Evolutionary conservation across 2,113 vertebrate species (phyloP), one percentile per base, ranked within the genome.

Genomic region (Pelodiscus sinensis): DNA sequence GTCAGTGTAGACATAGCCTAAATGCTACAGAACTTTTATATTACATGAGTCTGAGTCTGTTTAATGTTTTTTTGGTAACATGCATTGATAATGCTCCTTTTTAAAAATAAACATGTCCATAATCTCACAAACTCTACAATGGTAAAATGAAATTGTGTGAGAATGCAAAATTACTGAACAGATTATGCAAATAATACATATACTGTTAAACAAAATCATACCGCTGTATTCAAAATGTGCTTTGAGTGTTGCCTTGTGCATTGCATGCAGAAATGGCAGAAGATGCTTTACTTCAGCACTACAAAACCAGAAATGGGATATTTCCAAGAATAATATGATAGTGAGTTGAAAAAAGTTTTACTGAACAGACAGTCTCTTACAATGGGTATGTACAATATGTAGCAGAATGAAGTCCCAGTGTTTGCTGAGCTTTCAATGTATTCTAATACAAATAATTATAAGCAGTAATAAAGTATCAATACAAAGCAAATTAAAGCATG

Each of bases 341-440:
- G 24, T 15, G 82, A 19, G 35, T 52, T 94, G 77, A 91, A 94
- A 94, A 94, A 35, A 22, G 3, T 86, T 84, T 52, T 54, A 24
- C 31, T 56, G 60, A 81, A 84, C 81, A 52, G 90, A 58, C 5
- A 18, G 16, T n/a, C 31, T 56, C 16, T 88, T 94, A 77, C 38
- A 8, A 57, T 86, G 92, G 89, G 60, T 85, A 83, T 75, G 73
- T 25, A n/a, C 16, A n/a, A 68, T 87, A n/a, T 10, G 2, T 77
- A 35, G 68, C 71, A 87, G 51, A 84, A 85, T 54, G 51, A 94
- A 81, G 84, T 29, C 12, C 38, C 55, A 71, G 81, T 22, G 35
- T 35, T 58, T 12, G 77, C 27, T 91, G 60, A 90, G 89, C 27
- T 31, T 51, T 91, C 81, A 52, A 87, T 35, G 62, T 68, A 11